Evolutionary conservation across 2,113 vertebrate species (phyloP).

Genomic region (Hepsetus odoe): DNA sequence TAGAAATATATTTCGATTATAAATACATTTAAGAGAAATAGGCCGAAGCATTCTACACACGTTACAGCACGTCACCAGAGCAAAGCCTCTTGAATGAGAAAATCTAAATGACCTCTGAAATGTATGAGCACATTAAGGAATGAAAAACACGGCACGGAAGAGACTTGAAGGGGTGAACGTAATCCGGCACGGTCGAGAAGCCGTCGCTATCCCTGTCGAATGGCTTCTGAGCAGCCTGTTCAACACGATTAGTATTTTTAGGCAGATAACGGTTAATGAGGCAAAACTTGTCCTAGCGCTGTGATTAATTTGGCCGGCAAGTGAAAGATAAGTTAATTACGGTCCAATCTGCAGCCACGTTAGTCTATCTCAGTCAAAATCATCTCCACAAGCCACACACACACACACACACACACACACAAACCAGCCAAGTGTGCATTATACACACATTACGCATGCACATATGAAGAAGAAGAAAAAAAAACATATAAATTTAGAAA

Average conservation of each 20-base stretch:
- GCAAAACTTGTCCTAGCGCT: constrained; percentile 33
- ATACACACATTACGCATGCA: neutral
- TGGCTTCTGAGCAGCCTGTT: constrained; percentile 22
- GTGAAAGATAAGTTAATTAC: constrained; percentile 46
- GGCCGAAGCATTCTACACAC: neutral
- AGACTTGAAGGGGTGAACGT: neutral
- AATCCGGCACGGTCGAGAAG: constrained; percentile 8
- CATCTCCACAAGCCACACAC: constrained; percentile 4
- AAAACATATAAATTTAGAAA: no score
- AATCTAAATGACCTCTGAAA: neutral
- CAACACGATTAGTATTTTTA: constrained; percentile 42
- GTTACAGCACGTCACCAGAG: no score
- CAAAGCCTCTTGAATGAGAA: neutral
- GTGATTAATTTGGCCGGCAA: constrained; percentile 41
- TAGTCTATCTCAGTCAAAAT: constrained; percentile 26
- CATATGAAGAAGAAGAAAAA: no score
- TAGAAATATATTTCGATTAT: no score
- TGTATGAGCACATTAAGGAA: neutral
- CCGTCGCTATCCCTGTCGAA: neutral
- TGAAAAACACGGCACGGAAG: neutral
- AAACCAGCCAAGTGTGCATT: no score
- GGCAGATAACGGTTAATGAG: constrained; percentile 51
- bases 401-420: constrained; percentile 6
- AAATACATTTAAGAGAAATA: no score
- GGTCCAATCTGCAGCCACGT: constrained; percentile 20